Conservation (phyloP, 1,140 invertebrate genomes). For the Dinoponera quadriceps region DNA sequence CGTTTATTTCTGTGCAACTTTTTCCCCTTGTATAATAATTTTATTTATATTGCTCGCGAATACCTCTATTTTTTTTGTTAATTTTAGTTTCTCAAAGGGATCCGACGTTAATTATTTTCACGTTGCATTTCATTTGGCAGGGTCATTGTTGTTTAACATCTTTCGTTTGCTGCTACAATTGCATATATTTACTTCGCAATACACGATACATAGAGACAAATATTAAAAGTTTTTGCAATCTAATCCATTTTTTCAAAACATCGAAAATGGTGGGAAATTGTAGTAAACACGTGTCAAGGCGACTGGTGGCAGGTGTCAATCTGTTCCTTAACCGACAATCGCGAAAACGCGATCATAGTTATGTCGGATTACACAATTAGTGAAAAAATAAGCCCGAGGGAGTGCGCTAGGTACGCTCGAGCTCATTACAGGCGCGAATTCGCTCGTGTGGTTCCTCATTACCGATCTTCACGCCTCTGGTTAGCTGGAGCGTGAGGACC, state of each 20-base stretch:
- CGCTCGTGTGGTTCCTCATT: constrained; percentile 27
- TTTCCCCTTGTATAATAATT: neutral
- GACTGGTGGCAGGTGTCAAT: no score
- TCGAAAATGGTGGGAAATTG: no score
- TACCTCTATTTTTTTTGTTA: no score
- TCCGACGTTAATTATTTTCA: neutral
- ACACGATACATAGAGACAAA: no score
- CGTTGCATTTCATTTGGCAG: neutral
- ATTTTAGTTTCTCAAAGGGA: no score
- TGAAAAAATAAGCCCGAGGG: neutral
- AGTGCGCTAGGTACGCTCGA: neutral
- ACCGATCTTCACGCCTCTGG: constrained; percentile 31
- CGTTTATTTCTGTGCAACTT: constrained; percentile 16
- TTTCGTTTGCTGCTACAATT: neutral
- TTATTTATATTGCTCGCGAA: no score
- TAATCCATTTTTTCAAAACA: no score
- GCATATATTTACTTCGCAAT: no score
- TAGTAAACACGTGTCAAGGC: no score
- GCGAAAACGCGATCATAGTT: neutral
- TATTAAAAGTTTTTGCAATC: no score
- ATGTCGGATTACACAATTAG: neutral
- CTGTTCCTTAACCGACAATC: no score
- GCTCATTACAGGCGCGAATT: constrained; percentile 33
- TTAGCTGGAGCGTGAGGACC: constrained; percentile 28
- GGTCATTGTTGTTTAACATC: neutral